Base-by-base conservation (phyloP, 64 coral and sea anemone genomes). In the Actinia equina region DNA sequence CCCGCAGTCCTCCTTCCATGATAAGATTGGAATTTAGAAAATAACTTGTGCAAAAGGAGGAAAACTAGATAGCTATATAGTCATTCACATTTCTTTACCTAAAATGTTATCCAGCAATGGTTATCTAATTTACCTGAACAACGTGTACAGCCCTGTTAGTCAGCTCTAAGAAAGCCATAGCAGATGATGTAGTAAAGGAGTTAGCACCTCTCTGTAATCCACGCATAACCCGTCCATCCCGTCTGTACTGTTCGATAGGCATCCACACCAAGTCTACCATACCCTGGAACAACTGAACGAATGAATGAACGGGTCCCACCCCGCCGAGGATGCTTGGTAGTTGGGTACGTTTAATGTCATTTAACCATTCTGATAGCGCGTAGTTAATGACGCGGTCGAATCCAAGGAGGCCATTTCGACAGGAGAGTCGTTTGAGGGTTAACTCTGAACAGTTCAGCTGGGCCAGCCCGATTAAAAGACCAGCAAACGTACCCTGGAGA, bases 391-490 rank as follows among this genome's bases (percentile, higher is more conserved):
- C 93, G 82, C 94, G 89, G 52, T 99, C 97, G 18, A 99, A 86
- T 5, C 97, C 97, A n/a, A 99, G 88, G 10, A 99, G 86, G 18
- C 97, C 97, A 58, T 87, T 99, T 16, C 97, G 91, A 58, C 93
- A 95, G 53, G 88, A 93, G 5, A 99, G 82, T 17, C 97, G 90
- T 49, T 95, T 95, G 3, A 99, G 91, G 44, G 88, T 94, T n/a
- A 99, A 87, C 63, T 99, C 97, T 0, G 97, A 99, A 7, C 97
- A 99, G 78, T 99, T 99, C 8, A 99, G 88, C 45, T 99, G 93
- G 7, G 71, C 97, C 42, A 99, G 93, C 25, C 93, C 97, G 27
- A 99, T 95, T 20, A 99, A 69, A 22, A 99, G 77, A 22, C 97
- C 97, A 43, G 93, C 97, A 13, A 99, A 80, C 23, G 93, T 99